Evolutionary conservation across 2,113 vertebrate genomes (phyloP), one percentile per base, ranked within the genome.

Genomic region (Pseudolaguvia tuberculata): DNA sequence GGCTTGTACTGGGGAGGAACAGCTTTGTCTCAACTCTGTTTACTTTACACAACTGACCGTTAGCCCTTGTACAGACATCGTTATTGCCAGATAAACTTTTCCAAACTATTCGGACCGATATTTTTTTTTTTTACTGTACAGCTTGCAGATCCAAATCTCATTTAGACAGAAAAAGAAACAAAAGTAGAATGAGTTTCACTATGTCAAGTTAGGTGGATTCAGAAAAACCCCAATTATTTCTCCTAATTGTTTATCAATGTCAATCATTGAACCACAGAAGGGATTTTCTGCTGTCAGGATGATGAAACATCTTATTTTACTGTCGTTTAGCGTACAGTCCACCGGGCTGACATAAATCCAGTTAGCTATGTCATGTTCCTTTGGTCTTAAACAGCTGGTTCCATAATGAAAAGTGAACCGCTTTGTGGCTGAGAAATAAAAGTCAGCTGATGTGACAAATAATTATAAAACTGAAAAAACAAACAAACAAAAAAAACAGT

Each of bases 1-100:
- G 4, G 53, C 51, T 56, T 56, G 75, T 77, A 27, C 39, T 50
- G 47, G 51, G 57, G 65, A 78, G 79, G 57, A 78, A 78, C 58
- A 75, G 27, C 69, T 42, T 45, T 70, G 57, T 53, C 31, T 75
- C 62, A 61, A 27, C 48, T 20, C 23, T 63, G 56, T 72, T 69
- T 74, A 56, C 35, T 58, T 76, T 73, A 48, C 45, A 74, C 50
- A 53, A 57, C 31, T 80, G 51, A 78, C 66, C 48, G 67, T 72
- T 39, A 76, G 70, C 8, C 51, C 29, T 42, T 72, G 45, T 53
- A 79, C 58, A 27, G 21, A 20, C 20, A 56, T 53, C 27, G 50
- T 35, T 56, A 56, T 50, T 25, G 17, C 73, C 61, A 62, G 50
- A 45, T 74, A 48, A 48, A 27, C 53, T 50, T 47, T 69, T 51